Evolutionary conservation across 2,888 invertebrate genomes (phyloP), one percentile per base, ranked within the genome.

Genomic region (Meliscaeva auricollis): DNA sequence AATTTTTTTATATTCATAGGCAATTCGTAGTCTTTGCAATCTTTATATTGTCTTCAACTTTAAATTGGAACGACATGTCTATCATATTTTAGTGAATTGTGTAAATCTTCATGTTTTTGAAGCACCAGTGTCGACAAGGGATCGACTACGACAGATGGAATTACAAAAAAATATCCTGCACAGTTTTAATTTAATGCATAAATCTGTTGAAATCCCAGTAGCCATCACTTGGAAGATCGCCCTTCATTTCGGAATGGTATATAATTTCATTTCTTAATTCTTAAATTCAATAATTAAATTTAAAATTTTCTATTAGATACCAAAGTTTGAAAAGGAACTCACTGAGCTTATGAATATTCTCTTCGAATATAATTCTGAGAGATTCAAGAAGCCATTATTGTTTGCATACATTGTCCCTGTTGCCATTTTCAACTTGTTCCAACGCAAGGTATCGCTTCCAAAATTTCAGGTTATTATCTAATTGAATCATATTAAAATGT

Each of bases 391-490:
- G 6, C 81, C 76, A 15, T 20, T 41, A 1, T 38, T 85, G 3
- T 85, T 81, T 38, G 77, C 76, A 0, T 76, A 76, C 11, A 48
- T 81, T 17, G 44, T 85, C 41, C 81, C 85, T 7, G 76, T 77
- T 6, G 85, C 81, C 4, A 85, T 85, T 9, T 85, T 54, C 9
- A 85, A 85, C 26, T 30, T 77, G 17, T 85, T 69, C 32, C 52
- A 79, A 30, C 64, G 70, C 2, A n/a, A 15, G 1, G 15, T 52
- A 13, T 17, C 22, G 0, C 2, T 70, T 22, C 15, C 9, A 5
- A 38, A 69, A 17, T 80, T 80, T 48, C 58, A 50, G 4, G 85
- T 85, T 38, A 1, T 32, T 13, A 35, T 26, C 26, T 3, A 26
- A 26, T 4, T 26, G 26, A 26, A 26, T 26, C 3, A 26, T 26